Conservation (phyloP, 2,888 invertebrate genomes). For the Steinernema scapterisci region DNA sequence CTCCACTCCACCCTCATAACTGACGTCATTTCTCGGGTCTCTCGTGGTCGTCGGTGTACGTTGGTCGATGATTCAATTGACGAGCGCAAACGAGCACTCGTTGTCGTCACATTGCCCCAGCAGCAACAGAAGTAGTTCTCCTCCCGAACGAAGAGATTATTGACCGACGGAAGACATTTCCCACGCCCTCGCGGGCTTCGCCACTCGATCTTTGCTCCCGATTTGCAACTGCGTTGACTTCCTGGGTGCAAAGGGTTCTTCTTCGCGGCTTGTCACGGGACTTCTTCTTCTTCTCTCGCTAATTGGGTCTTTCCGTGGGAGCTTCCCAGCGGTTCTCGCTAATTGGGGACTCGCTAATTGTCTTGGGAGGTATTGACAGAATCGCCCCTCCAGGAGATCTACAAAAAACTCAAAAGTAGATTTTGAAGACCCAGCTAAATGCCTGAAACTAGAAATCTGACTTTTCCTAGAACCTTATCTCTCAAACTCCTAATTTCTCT, state of each 20-base stretch:
- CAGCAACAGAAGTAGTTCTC: too few relatives aligned
- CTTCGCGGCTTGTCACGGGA: not conserved
- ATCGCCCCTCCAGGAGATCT: too few relatives aligned
- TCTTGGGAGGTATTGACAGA: not conserved
- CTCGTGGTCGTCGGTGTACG: constrained; percentile 14
- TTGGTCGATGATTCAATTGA: constrained; percentile 25
- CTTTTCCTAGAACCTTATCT: not conserved
- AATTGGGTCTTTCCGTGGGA: not conserved
- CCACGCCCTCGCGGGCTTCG: constrained; percentile 12
- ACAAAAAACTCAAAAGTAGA: too few relatives aligned
- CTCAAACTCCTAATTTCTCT: not conserved
- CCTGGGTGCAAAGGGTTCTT: not conserved
- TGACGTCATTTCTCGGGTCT: constrained; percentile 17
- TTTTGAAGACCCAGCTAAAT: too few relatives aligned
- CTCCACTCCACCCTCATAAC: not conserved
- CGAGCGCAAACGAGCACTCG: constrained; percentile 20
- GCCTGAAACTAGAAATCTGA: too few relatives aligned
- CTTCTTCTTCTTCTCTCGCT: not conserved
- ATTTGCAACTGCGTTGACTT: not conserved
- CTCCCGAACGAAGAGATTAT: constrained; percentile 28
- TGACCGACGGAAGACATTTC: constrained; percentile 29
- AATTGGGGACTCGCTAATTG: not conserved
- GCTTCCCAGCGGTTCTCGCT: not conserved
- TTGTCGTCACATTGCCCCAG: not conserved
- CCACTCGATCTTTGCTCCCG: constrained; percentile 29